Base-by-base conservation (phyloP, 2,113 vertebrate species). In the Nibea coibor region DNA sequence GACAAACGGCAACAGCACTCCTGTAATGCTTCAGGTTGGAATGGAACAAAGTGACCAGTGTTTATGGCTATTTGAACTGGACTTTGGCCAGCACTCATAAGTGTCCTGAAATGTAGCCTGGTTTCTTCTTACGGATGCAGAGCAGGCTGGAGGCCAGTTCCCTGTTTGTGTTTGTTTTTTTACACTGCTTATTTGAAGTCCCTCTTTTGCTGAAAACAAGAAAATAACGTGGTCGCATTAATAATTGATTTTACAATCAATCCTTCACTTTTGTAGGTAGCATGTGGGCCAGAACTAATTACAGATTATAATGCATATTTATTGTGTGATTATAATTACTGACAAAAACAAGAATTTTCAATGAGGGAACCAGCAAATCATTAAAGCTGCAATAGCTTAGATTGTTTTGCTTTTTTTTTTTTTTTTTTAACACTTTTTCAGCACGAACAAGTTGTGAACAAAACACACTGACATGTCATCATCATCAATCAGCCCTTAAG, bases 1-100 rank as follows among this genome's bases (percentile, higher is more conserved):
- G 83, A 85, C 87, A 80, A 84, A 81, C 57, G 81, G 50, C 22
- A 7, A 50, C 72, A 57, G 54, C 70, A 51, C 71, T 72, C 66
- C n/a, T 42, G 53, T 73, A 72, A 77, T 17, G 50, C 47, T 65
- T 68, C 42, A 64, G 72, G 54, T 56, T 70, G 56, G 5, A 84
- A 51, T 8, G 10, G 59, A 65, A 84, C 73, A 71, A 45, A 62
- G 39, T 10, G 81, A 68, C 22, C n/a, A 58, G 22, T 59, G 50
- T 76, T 74, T 56, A 62, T 45, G 54, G 59, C 53, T 56, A 17
- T 53, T 22, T 53, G 26, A 0, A 42, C 0, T 0, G 5, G 75
- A 72, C n/a, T 63, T 72, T 50, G 42, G 31, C 47, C 56, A 50
- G 22, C 20, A 67, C 15, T 22, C 26, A 5, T 12, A 19, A 70